Evolutionary conservation across 2,113 vertebrate species (phyloP), one percentile per base, ranked within the genome.

Genomic region (Smithornis capensis): DNA sequence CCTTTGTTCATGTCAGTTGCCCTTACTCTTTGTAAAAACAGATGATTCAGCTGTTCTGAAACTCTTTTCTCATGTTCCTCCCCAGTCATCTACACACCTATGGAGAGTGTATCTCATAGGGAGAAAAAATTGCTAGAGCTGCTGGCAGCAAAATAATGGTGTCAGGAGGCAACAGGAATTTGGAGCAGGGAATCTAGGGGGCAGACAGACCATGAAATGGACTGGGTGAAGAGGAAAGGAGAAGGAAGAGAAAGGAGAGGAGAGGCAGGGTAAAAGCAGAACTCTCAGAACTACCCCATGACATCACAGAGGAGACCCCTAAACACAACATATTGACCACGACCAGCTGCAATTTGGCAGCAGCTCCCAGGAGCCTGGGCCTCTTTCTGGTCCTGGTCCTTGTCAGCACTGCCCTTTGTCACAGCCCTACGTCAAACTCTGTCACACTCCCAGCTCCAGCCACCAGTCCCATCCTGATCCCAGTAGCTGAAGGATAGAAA

Each of bases 51-150:
- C n/a, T 57, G 35, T 45, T 94, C 37, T 57, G 56, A 42, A 28
- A 31, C 11, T 12, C 89, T 76, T 42, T 81, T 29, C 59, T 31
- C 53, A 27, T 8, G 57, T 31, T 27, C 3, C 9, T 29, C 9
- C 1, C 4, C 3, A 27, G 9, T 22, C 7, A 8, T 60, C n/a
- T 42, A 40, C 24, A 37, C 17, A 67, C 5, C n/a, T 40, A 8
- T 1, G 2, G 11, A 2, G 37, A 31, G 6, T 1, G 1, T 38
- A 28, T 37, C 22, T 29, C 37, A 13, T 8, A 44, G 13, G 25
- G 45, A 80, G 28, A 52, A 62, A 44, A 56, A 79, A 62, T 25
- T 60, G 49, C 33, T 38, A 63, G 21, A 35, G 75, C 28, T 63
- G 52, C 38, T 64, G 86, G 27, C 45, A 90, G 49, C 57, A 47